Conservation (phyloP, 1,140 invertebrate genomes). For the Pachypsylla venusta region DNA sequence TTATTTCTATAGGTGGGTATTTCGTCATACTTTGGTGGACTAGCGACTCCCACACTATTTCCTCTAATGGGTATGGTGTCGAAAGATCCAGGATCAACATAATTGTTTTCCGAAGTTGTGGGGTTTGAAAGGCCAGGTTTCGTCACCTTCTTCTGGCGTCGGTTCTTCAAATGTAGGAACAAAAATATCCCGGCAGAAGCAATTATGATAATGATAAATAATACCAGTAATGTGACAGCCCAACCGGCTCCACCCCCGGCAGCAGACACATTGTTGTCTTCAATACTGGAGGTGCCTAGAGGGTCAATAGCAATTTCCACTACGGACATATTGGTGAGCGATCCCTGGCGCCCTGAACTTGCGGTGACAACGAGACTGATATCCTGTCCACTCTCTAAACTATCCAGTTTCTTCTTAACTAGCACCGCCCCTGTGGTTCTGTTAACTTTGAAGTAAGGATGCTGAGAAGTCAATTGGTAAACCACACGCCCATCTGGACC, state of each 20-base stretch:
- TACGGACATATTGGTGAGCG: slow-evolving; percentile 66
- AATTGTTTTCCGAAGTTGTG: slow-evolving; percentile 43
- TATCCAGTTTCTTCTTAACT: slow-evolving; percentile 55
- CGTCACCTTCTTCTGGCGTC: slow-evolving; percentile 60
- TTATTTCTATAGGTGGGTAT: slow-evolving; percentile 59
- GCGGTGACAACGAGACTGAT: slow-evolving; percentile 68
- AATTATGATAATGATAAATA: slow-evolving; percentile 61
- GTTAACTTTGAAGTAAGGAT: slow-evolving; percentile 82
- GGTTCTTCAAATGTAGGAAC: slow-evolving; percentile 67
- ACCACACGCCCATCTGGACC: slow-evolving; percentile 81
- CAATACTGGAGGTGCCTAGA: slow-evolving; percentile 37
- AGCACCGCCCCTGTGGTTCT: slow-evolving; percentile 73
- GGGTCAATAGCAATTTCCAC: slow-evolving; percentile 71
- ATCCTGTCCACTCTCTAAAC: slow-evolving; percentile 46
- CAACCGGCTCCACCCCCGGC: slow-evolving; percentile 48
- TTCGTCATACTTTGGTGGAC: slow-evolving; percentile 79
- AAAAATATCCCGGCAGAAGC: slow-evolving; percentile 66
- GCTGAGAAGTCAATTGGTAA: slow-evolving; percentile 68
- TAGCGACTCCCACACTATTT: slow-evolving; percentile 35
- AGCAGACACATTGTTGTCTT: slow-evolving; percentile 34
- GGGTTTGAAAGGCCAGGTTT: slow-evolving; percentile 57
- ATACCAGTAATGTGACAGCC: slow-evolving; percentile 69
- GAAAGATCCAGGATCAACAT: slow-evolving; percentile 68
- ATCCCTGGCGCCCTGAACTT: slow-evolving; percentile 71
- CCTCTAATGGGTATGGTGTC: slow-evolving; percentile 66